A percentile compares a stretch with the other conserved stretches of the same genome.
Conservation (phyloP, 1,140 invertebrate genomes). For the Leptopilina clavipes region DNA sequence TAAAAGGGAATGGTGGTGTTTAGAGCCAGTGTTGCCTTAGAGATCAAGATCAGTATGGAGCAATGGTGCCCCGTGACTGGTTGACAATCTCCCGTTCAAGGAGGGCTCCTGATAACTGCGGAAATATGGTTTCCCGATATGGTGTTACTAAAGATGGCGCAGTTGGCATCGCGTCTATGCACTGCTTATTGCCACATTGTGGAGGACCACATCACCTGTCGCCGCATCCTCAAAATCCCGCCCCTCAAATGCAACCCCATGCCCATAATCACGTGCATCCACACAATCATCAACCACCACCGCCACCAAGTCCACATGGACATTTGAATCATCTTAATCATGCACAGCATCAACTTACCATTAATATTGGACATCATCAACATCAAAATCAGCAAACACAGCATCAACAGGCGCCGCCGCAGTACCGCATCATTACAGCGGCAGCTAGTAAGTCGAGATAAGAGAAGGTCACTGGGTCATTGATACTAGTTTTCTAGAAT, state of each 20-base stretch:
- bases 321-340: constrained; percentile 67
- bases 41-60: constrained; percentile 18
- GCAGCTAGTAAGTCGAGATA: constrained; percentile 61
- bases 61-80: constrained; percentile 37
- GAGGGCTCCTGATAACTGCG: constrained; percentile 27
- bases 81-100: constrained; percentile 3
- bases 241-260: constrained; percentile 47
- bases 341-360: constrained; percentile 65
- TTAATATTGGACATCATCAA: constrained; percentile 65
- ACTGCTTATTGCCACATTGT: constrained; percentile 68
- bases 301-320: constrained; percentile 65
- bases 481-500: constrained; percentile 33
- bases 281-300: constrained; percentile 67
- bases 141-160: constrained; percentile 68
- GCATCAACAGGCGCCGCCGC: constrained; percentile 60
- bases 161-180: constrained; percentile 68
- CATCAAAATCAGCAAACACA: constrained; percentile 64
- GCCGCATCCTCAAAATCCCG: constrained; percentile 65
- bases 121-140: constrained; percentile 69
- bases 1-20: not conserved
- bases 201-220: constrained; percentile 65
- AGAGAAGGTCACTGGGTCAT: constrained; percentile 48
- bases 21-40: constrained; percentile 5
- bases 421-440: constrained; percentile 67
- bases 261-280: constrained; percentile 68